A percentile compares a stretch with the other conserved stretches of the same genome.
Conservation (phyloP, 1,140 invertebrate species). For the Fopius arisanus region DNA sequence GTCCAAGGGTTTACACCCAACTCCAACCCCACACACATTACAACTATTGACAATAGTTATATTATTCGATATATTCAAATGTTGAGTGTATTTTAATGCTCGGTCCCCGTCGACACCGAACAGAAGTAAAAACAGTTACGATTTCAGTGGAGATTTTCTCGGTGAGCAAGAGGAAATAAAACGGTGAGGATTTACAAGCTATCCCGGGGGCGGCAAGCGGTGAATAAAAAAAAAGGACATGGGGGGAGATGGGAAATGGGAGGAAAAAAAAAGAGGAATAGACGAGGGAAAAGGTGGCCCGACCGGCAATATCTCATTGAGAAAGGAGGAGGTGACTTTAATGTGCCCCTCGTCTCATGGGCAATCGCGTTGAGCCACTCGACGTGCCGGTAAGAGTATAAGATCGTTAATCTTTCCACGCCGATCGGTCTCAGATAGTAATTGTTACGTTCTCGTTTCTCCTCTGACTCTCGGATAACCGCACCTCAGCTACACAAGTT, state of each 20-base stretch:
- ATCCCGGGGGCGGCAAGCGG: neutral
- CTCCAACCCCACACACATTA: neutral
- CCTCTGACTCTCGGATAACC: slow-evolving; percentile 46
- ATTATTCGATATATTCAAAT: neutral
- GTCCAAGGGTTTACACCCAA: slow-evolving; percentile 51
- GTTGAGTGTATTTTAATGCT: neutral
- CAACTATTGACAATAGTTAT: neutral
- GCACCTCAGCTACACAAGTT: slow-evolving; percentile 25
- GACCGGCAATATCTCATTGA: slow-evolving; percentile 41
- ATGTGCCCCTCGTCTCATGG: slow-evolving; percentile 59
- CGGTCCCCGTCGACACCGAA: neutral
- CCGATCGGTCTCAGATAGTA: slow-evolving; percentile 66
- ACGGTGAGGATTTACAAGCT: neutral
- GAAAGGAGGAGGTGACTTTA: slow-evolving; percentile 64
- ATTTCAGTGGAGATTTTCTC: neutral
- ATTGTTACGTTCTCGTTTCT: slow-evolving; percentile 65
- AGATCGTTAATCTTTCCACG: slow-evolving; percentile 65
- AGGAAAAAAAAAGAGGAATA: slow-evolving; percentile 19
- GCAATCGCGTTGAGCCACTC: slow-evolving; percentile 58
- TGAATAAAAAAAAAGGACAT: neutral
- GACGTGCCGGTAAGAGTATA: slow-evolving; percentile 58
- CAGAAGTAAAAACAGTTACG: neutral
- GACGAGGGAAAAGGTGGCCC: slow-evolving; percentile 21
- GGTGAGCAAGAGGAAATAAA: neutral
- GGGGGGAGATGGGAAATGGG: slow-evolving; percentile 10